Evolutionary conservation across 2,888 invertebrate genomes (phyloP).

Genomic region (Callinectes sapidus): DNA sequence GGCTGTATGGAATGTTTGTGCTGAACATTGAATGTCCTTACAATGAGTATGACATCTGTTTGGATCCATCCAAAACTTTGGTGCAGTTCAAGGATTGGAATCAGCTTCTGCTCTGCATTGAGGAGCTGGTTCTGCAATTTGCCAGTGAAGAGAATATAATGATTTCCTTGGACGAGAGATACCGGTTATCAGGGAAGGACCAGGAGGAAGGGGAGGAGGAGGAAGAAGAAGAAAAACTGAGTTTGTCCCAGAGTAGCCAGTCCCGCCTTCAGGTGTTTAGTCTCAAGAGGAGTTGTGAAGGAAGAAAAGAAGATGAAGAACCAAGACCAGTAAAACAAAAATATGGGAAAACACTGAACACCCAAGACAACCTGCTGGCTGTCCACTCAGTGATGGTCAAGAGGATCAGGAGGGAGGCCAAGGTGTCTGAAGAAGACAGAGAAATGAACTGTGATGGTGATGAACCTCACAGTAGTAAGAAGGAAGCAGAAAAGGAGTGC

Average conservation of each 20-base stretch:
- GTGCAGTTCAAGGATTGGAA: constrained; percentile 80
- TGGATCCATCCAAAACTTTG: constrained; percentile 78
- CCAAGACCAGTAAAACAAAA: constrained; percentile 27
- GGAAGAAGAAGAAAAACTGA: background rate
- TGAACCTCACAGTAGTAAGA: background rate
- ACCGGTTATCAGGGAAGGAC: constrained; percentile 55
- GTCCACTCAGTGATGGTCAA: constrained; percentile 56
- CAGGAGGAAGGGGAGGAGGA: constrained; percentile 41
- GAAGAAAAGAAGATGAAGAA: constrained; percentile 26
- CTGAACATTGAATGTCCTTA: constrained; percentile 79
- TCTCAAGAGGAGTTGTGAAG: constrained; percentile 46
- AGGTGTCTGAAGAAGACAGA: background rate
- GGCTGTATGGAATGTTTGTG: constrained; percentile 78
- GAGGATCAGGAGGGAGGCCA: constrained; percentile 17
- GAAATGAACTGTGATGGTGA: background rate
- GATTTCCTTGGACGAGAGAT: constrained; percentile 59
- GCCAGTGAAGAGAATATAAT: constrained; percentile 55
- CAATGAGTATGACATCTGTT: constrained; percentile 78
- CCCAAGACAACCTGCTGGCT: constrained; percentile 52
- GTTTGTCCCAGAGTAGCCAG: constrained; percentile 52
- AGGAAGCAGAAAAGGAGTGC: background rate
- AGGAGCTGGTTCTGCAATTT: constrained; percentile 75
- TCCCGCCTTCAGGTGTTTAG: constrained; percentile 56
- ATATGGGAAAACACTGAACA: constrained; percentile 49
- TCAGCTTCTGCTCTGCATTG: constrained; percentile 76